phyloP scores from a whole-genome alignment of 2,888 invertebrate genomes.

The Drosophila subsilvestris region DNA sequence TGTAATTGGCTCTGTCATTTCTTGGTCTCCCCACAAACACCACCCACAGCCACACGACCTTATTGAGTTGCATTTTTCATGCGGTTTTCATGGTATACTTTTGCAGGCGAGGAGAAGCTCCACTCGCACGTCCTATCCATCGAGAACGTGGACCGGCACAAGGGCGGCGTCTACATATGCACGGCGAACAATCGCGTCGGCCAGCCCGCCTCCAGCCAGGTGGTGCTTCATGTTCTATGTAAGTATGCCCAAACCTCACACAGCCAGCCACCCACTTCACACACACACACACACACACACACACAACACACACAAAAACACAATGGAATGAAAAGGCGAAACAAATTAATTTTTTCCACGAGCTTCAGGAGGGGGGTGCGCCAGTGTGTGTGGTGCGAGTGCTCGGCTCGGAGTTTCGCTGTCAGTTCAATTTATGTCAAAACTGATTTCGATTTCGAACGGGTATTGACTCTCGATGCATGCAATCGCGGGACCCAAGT shows the following conservation, averaged over 20 bases:
- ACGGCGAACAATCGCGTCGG: slow-evolving; percentile 88
- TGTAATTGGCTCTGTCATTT: slow-evolving; percentile 75
- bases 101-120: slow-evolving; percentile 86
- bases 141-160: slow-evolving; percentile 87
- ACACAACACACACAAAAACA: too few relatives aligned
- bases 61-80: slow-evolving; percentile 63
- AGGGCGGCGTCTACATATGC: slow-evolving; percentile 87
- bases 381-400: neutral
- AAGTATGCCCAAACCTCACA: slow-evolving; percentile 82
- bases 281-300: slow-evolving; percentile 5
- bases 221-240: slow-evolving; percentile 87
- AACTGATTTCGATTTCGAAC: slow-evolving; percentile 69
- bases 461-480: slow-evolving; percentile 61
- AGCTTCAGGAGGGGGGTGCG: neutral
- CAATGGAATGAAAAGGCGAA: slow-evolving; percentile 49
- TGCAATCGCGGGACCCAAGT: slow-evolving; percentile 22
- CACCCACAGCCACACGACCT: slow-evolving; percentile 28
- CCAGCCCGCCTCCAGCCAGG: slow-evolving; percentile 86
- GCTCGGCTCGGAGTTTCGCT: slow-evolving; percentile 22
- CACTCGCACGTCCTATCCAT: slow-evolving; percentile 86
- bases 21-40: slow-evolving; percentile 36
- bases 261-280: neutral
- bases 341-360: slow-evolving; percentile 67
- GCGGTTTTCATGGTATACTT: slow-evolving; percentile 26
- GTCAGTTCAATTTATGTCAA: slow-evolving; percentile 72